Evolutionary conservation across 2,113 vertebrate species (phyloP).

Genomic region (Forbesichthys papilliferus): DNA sequence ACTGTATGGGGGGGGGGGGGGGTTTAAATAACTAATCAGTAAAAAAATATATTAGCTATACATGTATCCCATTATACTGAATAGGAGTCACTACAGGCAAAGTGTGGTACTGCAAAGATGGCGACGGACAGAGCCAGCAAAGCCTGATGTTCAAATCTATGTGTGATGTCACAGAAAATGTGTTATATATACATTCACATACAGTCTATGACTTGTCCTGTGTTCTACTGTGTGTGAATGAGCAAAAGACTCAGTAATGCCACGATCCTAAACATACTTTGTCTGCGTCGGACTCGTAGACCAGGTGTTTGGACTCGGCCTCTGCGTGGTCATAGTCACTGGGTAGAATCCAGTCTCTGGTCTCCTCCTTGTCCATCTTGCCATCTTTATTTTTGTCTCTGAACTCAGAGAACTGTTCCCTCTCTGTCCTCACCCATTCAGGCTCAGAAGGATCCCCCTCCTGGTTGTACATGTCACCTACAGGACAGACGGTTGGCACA

Average conservation of each 20-base stretch:
- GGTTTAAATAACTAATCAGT: too few species aligned
- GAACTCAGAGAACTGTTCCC: slow-evolving; percentile 94
- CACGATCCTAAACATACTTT: slow-evolving; percentile 75
- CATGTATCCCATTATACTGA: too few species aligned
- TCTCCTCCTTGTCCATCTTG: slow-evolving; percentile 96
- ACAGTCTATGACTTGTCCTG: too few species aligned
- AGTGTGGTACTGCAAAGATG: too few species aligned
- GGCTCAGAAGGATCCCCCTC: slow-evolving; percentile 87
- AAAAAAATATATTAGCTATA: too few species aligned
- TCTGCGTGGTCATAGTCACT: slow-evolving; percentile 96
- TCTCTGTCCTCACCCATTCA: slow-evolving; percentile 94
- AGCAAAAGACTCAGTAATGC: background rate
- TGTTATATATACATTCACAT: too few species aligned
- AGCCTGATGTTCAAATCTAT: too few species aligned
- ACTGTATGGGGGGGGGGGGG: too few species aligned
- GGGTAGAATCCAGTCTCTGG: slow-evolving; percentile 95
- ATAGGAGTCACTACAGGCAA: too few species aligned
- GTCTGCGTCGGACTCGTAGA: slow-evolving; percentile 92
- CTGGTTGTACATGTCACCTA: slow-evolving; percentile 97
- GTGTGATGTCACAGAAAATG: too few species aligned
- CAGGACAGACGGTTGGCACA: background rate
- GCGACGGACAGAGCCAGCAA: too few species aligned
- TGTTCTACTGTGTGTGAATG: too few species aligned
- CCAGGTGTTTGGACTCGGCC: slow-evolving; percentile 92
- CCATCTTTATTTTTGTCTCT: slow-evolving; percentile 95